Base-by-base conservation (phyloP, 2,888 invertebrate species). In the Xestia sexstrigata region DNA sequence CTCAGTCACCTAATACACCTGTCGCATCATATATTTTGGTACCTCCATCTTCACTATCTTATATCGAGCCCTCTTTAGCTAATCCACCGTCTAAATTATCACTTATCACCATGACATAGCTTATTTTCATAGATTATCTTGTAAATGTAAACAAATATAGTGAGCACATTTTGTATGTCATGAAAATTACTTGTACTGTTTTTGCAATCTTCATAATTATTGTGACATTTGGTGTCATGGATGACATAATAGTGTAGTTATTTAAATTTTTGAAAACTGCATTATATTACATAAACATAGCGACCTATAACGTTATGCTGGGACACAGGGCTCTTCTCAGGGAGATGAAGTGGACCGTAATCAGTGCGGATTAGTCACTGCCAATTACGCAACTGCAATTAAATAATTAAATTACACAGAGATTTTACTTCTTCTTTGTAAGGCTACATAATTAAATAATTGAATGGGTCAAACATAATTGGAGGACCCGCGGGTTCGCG, bases 71-170 rank as follows among this genome's bases (percentile, higher is more conserved):
- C 67, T 77, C 70, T 82, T 58, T n/a, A 77, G 70, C 23, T 35
- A 82, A 71, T 70, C 58, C 55, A 1, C 58, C 39, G 49, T 49
- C 42, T 23, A 55, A n/a, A 75, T 70, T 5, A 67, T 67, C 42
- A 45, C 15, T 42, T 77, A 71, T 68, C 82, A 68, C 63, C 49
- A n/a, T 81, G 70, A 77, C 62, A 30, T 2, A 45, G 70, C 67
- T 20, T 23, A 63, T 82, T 77, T 62, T 62, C 35, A n/a, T 68
- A 39, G 60, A 80, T 79, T 79, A 80, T 67, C 74, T 67, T 62
- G 60, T 45, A 52, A 68, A 68, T 15, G 75, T 69, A 81, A 69
- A 79, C 49, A 79, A 79, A 75, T 58, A 69, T 75, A 63, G 52
- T 73, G 42, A 73, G 26, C 17, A 17, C 35, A n/a, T 72, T 72